Base-by-base conservation (phyloP, 2,797 vertebrate genomes). In the Ctenopoma kingsleyae region DNA sequence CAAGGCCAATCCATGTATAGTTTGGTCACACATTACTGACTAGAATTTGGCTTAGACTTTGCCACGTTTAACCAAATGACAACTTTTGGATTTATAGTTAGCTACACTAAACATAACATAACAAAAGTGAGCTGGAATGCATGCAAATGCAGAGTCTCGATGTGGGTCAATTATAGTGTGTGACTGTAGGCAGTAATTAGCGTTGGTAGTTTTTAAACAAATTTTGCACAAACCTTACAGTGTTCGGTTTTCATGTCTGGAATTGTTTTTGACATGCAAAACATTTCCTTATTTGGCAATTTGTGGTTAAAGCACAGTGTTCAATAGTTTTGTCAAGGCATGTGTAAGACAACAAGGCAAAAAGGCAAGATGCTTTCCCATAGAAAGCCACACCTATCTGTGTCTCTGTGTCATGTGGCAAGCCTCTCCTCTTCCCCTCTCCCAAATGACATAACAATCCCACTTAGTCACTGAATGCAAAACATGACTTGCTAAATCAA, bases 381-480 rank as follows among this genome's bases (percentile, higher is more conserved):
- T 82, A 78, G 58, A 16, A 38, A 57, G 44, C 81, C 86, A 76
- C 86, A 79, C 89, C 83, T 71, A 44, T 71, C 19, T 63, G 41
- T 50, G 51, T 53, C 55, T 32, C 23, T 27, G 58, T 38, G 62
- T 77, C 54, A 25, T 53, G 71, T 32, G 74, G 60, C 68, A 25
- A 44, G 83, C 83, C 76, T 78, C 74, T 67, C 70, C 53, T 41
- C 67, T 43, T 58, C 75, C 67, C 43, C 73, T 75, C 67, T 64
- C 48, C 52, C 36, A 19, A 27, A 80, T 83, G 82, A 90, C 86
- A 69, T 86, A 38, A 67, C 73, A 54, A 60, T 66, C 78, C 78
- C 74, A 63, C 70, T 86, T 76, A 92, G 87, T 91, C 89, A 90
- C 68, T 12, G 32, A 75, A 91, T 86, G 88, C 89, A 91, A 89